phyloP scores from a whole-genome alignment of 2,113 vertebrate species.

The Alexandromys fortis region DNA sequence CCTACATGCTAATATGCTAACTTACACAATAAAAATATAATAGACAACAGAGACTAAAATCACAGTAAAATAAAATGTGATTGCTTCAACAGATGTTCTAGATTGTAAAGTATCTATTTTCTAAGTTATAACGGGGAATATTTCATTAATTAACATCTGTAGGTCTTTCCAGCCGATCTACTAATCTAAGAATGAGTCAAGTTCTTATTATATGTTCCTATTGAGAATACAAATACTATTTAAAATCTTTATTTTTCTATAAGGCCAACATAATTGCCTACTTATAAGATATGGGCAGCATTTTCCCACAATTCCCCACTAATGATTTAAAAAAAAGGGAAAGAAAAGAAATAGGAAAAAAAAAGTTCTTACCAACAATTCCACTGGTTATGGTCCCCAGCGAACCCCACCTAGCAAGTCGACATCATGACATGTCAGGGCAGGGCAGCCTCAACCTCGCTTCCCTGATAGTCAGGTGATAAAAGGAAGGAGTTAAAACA shows the following conservation, averaged over 20 bases:
- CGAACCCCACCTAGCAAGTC: slow-evolving; percentile 91
- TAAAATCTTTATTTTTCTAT: slow-evolving; percentile 61
- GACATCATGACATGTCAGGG: slow-evolving; percentile 93
- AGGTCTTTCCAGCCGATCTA: slow-evolving; percentile 34
- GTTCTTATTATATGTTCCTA: slow-evolving; percentile 77
- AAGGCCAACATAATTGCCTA: slow-evolving; percentile 68
- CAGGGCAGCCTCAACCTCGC: slow-evolving; percentile 91
- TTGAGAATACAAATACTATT: slow-evolving; percentile 62
- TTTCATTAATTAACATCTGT: slow-evolving; percentile 52
- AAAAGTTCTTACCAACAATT: slow-evolving; percentile 93
- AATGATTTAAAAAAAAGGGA: slow-evolving; percentile 71
- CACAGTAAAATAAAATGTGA: slow-evolving; percentile 68
- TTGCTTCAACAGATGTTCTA: slow-evolving; percentile 24
- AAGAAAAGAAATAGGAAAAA: slow-evolving; percentile 79
- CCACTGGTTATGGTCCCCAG: slow-evolving; percentile 90
- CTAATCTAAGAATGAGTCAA: slow-evolving; percentile 54
- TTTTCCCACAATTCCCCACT: slow-evolving; percentile 82
- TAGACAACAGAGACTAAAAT: slow-evolving; percentile 49
- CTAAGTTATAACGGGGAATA: slow-evolving; percentile 43
- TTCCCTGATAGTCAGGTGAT: slow-evolving; percentile 97
- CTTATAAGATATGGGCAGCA: slow-evolving; percentile 71
- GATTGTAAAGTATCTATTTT: neutral
- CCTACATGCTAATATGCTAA: slow-evolving; percentile 47
- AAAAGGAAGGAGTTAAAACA: slow-evolving; percentile 97
- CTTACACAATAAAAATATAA: slow-evolving; percentile 54